phyloP scores from a whole-genome alignment of 2,113 vertebrate species.

The Hylia prasina region DNA sequence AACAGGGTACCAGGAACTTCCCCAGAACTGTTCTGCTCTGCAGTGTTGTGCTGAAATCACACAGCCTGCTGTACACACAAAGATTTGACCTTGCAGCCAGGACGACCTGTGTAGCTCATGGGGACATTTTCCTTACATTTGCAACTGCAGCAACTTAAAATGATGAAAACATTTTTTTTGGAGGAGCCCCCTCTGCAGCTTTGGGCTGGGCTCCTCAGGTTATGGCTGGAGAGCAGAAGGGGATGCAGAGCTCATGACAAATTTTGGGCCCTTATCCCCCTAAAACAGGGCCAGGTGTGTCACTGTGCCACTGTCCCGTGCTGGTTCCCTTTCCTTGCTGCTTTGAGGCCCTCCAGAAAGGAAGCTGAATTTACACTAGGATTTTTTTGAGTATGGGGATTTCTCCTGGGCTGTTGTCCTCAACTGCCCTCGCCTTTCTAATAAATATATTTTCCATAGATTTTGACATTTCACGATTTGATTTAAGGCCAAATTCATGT shows the following conservation, averaged over 20 bases:
- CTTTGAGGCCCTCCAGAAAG: not conserved
- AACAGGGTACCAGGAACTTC: not conserved
- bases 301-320: not conserved
- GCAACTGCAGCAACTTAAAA: not conserved
- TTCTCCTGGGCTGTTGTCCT: not conserved
- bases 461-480: not conserved
- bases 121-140: not conserved
- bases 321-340: not conserved
- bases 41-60: not conserved
- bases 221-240: rapidly evolving
- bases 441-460: not conserved
- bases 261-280: not conserved
- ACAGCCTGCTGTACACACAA: not conserved
- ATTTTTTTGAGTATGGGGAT: not conserved
- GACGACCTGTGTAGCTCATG: not conserved
- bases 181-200: not conserved
- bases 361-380: not conserved
- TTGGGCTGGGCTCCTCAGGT: not conserved
- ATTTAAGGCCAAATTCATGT: not conserved
- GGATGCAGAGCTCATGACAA: not conserved
- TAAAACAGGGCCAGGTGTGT: rapidly evolving
- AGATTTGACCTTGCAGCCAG: not conserved
- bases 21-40: not conserved
- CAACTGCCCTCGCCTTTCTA: not conserved
- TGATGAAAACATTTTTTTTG: not conserved